These are phyloP conservation scores for Empis stercorea DNA, from an alignment of 2,888 invertebrate genomes.

Conservation along the genomic window DNA sequence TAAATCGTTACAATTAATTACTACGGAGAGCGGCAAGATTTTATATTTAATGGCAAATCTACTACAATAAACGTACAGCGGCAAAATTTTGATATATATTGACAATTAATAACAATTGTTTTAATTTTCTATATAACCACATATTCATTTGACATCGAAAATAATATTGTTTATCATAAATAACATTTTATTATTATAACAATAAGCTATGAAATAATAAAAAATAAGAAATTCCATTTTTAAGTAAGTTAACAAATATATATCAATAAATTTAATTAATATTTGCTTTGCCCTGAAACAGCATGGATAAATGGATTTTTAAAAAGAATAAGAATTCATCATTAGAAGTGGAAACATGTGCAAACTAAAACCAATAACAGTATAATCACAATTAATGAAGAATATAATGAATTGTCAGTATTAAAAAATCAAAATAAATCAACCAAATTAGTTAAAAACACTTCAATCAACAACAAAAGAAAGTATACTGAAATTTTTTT, in stretches of 20 bases:
- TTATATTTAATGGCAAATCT: neutral
- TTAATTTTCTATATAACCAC: no score
- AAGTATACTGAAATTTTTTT: no score
- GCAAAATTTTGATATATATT: no score
- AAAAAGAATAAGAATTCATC: neutral
- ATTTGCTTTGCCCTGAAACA: neutral
- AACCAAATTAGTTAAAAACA: neutral
- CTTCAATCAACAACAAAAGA: neutral
- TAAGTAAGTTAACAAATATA: neutral
- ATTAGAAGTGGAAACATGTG: neutral
- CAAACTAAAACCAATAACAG: neutral
- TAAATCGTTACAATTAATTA: neutral
- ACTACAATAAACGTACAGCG: neutral
- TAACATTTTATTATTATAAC: no score
- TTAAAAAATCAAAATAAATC: neutral
- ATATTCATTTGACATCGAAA: no score
- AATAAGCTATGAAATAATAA: neutral
- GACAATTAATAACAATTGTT: no score
- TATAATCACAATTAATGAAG: neutral
- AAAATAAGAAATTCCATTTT: neutral
- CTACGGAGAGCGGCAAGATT: no score
- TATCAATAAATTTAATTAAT: neutral
- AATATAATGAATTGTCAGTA: neutral
- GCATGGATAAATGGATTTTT: neutral
- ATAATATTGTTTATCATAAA: no score